phyloP scores from a whole-genome alignment of 2,113 vertebrate species.

The Strix aluco region DNA sequence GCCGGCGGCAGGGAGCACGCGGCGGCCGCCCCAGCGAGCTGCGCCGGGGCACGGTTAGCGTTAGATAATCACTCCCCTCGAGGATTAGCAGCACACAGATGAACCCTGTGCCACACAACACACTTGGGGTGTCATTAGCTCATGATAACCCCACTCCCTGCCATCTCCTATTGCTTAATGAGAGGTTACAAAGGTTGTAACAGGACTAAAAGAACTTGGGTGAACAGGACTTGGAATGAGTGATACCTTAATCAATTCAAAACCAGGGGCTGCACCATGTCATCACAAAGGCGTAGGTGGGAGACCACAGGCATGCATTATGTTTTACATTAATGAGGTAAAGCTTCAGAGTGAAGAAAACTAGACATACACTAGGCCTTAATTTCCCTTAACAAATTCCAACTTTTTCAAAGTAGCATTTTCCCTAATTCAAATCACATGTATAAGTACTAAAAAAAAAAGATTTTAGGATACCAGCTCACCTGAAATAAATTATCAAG shows the following conservation, averaged over 20 bases:
- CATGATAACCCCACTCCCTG: conserved; percentile 71
- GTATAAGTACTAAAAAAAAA: neutral
- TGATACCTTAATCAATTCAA: conserved; percentile 54
- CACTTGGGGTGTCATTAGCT: conserved; percentile 78
- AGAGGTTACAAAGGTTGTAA: conserved; percentile 68
- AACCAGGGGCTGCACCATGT: neutral
- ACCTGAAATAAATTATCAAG: neutral
- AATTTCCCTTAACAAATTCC: neutral
- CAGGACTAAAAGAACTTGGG: conserved; percentile 56
- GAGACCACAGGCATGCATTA: neutral
- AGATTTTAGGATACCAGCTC: neutral
- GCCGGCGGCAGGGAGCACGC: neutral
- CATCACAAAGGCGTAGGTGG: neutral
- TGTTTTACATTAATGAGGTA: neutral
- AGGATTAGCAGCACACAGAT: conserved; percentile 64
- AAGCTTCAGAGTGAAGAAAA: conserved; percentile 11
- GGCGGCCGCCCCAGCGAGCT: neutral
- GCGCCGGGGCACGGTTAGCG: conserved; percentile 40
- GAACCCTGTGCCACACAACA: conserved; percentile 59
- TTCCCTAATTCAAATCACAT: neutral
- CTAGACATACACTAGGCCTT: neutral
- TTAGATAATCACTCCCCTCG: conserved; percentile 70
- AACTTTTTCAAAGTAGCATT: conserved; percentile 17
- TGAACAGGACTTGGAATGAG: conserved; percentile 16
- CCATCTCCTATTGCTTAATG: conserved; percentile 73